Evolutionary conservation across 2,113 vertebrate genomes (phyloP), one percentile per base, ranked within the genome.

Genomic region (Misgurnus mizolepis): DNA sequence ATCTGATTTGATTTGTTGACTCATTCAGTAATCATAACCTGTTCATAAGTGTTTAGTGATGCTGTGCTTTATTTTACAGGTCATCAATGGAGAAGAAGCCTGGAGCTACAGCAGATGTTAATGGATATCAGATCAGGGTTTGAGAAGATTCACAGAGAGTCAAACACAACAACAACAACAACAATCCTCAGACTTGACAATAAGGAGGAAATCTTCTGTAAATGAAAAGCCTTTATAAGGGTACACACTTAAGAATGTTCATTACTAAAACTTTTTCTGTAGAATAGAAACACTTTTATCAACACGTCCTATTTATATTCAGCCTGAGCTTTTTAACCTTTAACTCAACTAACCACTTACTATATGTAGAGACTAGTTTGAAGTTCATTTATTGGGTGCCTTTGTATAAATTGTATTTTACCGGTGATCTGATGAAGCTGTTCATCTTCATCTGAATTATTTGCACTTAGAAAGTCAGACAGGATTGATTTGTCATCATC

Each of bases 91-190:
- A 77, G 75, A 77, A 55, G 62, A 34, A 61, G 9, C 7, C 60
- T 1, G 73, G 60, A 27, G 14, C 73, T 0, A 2, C 73, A 3
- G 73, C 43, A 0, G 75, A 77, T 66, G 47, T 77, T 22, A 77
- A 66, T 62, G 75, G 75, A 40, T 77, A 66, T 47, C 75, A 77
- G 75, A 77, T 77, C 61, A 53, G 75, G 47, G 75, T 77, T 4
- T 77, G 75, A 77, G 14, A 53, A 15, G 7, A 66, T 2, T 62
- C 7, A 56, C 10, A 69, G 17, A 27, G 27, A 14, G 67, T 14
- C 45, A 47, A 47, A 47, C 45, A 7, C 45, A 7, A 47, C 5
- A 47, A 47, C 7, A 47, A 5, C 7, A 10, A 47, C 45, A 47
- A 47, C 3, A 47, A 34, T 34, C 27, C 27, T 34, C 27, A 34